Conservation (phyloP, 2,113 vertebrate genomes). For the Pterocles burchelli region DNA sequence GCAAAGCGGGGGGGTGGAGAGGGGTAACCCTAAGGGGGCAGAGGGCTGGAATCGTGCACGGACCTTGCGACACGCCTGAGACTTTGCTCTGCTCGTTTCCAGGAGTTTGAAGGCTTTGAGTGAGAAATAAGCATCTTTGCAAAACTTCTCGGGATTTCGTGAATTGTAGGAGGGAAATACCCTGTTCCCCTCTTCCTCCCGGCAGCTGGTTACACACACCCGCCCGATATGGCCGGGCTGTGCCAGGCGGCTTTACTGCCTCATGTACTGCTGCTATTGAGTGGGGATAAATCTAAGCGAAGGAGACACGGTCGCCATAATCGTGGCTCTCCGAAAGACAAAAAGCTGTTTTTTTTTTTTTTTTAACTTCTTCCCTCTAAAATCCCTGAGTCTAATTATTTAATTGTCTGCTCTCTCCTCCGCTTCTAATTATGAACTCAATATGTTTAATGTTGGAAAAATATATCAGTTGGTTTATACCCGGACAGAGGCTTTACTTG, state of each 20-base stretch:
- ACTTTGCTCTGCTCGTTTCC: not conserved
- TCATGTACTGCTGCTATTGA: not conserved
- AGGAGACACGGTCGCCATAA: not conserved
- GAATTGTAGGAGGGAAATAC: not conserved
- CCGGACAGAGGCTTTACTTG: constrained; percentile 57
- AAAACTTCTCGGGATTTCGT: not conserved
- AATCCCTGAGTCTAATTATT: constrained; percentile 41
- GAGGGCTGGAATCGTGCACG: not conserved
- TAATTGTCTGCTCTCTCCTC: constrained; percentile 55
- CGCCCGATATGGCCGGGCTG: not conserved
- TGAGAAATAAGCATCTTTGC: not conserved
- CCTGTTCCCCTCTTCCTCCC: not conserved
- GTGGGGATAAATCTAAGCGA: not conserved
- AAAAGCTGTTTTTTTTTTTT: not conserved
- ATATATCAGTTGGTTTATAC: constrained; percentile 59
- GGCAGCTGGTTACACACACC: not conserved
- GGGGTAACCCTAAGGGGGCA: not conserved
- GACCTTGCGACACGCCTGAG: not conserved
- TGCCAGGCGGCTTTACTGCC: not conserved
- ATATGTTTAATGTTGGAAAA: constrained; percentile 63
- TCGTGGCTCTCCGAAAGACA: not conserved
- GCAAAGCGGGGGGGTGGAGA: accelerated
- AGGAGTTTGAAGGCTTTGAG: not conserved
- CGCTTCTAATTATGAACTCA: constrained; percentile 66
- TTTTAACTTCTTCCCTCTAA: not conserved